These are phyloP conservation scores for Elymnias hypermnestra DNA, from an alignment of 1,140 invertebrate genomes.

Conservation along the genomic window DNA sequence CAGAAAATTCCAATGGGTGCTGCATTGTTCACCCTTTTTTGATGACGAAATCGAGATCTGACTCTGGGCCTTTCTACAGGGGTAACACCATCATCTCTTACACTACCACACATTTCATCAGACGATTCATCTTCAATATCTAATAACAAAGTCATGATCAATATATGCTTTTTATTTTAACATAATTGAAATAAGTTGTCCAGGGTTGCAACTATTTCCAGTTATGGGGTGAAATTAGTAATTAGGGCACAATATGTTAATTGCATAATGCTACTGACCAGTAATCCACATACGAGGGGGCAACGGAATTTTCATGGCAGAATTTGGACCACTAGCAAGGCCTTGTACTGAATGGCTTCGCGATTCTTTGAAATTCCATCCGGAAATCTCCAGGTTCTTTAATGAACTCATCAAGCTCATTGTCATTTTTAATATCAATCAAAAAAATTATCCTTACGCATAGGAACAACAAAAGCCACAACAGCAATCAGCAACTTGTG, in stretches of 20 bases:
- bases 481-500: slow-evolving; percentile 35
- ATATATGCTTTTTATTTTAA: background rate
- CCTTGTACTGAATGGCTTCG: slow-evolving; percentile 66
- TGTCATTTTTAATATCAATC: slow-evolving; percentile 29
- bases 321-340: slow-evolving; percentile 40
- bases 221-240: no score
- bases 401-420: slow-evolving; percentile 45
- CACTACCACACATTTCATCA: slow-evolving; percentile 44
- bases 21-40: no score
- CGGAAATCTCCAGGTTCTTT: slow-evolving; percentile 23
- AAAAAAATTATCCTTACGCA: slow-evolving; percentile 32
- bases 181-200: no score
- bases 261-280: slow-evolving; percentile 47
- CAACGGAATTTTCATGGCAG: slow-evolving; percentile 65
- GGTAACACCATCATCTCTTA: slow-evolving; percentile 42
- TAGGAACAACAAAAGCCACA: slow-evolving; percentile 35
- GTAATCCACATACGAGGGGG: slow-evolving; percentile 66
- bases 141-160: slow-evolving; percentile 18
- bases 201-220: background rate
- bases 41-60: slow-evolving; percentile 52
- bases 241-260: slow-evolving; percentile 26
- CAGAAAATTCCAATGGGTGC: slow-evolving; percentile 92
- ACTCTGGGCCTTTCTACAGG: slow-evolving; percentile 46
- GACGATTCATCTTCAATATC: slow-evolving; percentile 65
- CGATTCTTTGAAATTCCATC: slow-evolving; percentile 24